These are phyloP conservation scores for Capitulum mitella DNA, from an alignment of 2,888 invertebrate genomes.

Conservation along the genomic window DNA sequence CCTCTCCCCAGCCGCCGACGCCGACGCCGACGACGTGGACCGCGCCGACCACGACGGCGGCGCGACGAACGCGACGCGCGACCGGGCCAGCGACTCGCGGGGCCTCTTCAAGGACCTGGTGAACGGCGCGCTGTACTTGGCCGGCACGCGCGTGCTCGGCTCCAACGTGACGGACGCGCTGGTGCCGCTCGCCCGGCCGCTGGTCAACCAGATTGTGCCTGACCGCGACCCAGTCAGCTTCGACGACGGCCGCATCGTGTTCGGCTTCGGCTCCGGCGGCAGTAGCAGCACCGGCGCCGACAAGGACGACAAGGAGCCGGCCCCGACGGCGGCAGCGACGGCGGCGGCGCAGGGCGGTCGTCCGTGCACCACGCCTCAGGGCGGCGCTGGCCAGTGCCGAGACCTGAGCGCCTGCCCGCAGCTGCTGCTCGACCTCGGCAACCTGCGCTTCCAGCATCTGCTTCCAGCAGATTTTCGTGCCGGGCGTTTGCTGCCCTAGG, in stretches of 20 bases:
- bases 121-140: constrained; percentile 58
- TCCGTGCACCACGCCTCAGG: constrained; percentile 72
- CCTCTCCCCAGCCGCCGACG: constrained; percentile 19
- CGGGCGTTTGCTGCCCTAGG: constrained; percentile 81
- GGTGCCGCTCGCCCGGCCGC: constrained; percentile 57
- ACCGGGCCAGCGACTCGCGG: constrained; percentile 26
- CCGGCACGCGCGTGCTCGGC: constrained; percentile 69
- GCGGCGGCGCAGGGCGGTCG: constrained; percentile 44
- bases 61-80: not conserved
- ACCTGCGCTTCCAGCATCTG: constrained; percentile 77
- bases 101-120: constrained; percentile 31
- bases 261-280: constrained; percentile 33
- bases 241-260: constrained; percentile 39
- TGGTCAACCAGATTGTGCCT: constrained; percentile 39
- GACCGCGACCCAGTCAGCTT: constrained; percentile 38
- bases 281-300: constrained; percentile 32
- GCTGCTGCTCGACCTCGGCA: constrained; percentile 67
- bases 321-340: constrained; percentile 13
- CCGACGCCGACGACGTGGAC: too few relatives aligned
- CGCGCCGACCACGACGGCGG: constrained; percentile 7
- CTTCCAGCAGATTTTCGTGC: constrained; percentile 82
- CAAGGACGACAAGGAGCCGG: constrained; percentile 29
- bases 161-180: constrained; percentile 72
- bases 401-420: constrained; percentile 84
- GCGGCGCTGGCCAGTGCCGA: constrained; percentile 69